Evolutionary conservation across 2,797 vertebrate genomes (phyloP), one percentile per base, ranked within the genome.

Genomic region (Microcaecilia unicolor): DNA sequence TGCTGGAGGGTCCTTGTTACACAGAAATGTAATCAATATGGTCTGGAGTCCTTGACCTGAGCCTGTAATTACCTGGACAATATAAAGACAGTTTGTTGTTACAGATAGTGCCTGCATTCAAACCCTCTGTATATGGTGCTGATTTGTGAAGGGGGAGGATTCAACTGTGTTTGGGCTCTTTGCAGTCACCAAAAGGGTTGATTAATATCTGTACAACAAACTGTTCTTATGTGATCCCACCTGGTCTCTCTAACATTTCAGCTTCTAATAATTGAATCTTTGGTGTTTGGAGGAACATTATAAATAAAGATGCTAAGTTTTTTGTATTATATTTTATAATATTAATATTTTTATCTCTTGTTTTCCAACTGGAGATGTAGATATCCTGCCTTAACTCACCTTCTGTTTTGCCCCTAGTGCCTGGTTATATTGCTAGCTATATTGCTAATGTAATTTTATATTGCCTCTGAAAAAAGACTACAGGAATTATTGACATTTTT

Each of bases 41-140:
- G 50, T 59, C 56, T 58, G 51, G 56, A 74, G 64, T 55, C 76
- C 82, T 84, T 81, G 78, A 86, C 86, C 83, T 59, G 74, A 64
- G 73, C 88, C 89, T 80, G 70, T 89, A 92, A 93, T 98, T 92
- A 93, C 87, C 85, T 81, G 64, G 34, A 41, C 28, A 59, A 69
- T 66, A 89, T 90, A 90, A 93, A 92, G 85, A 76, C 71, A 69
- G 80, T 73, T 85, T 90, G 78, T 90, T 85, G 67, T 81, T 65
- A 55, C 48, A 76, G 67, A 84, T 80, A 76, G 72, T 72, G 79
- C 76, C 74, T 74, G 70, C 70, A 49, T 85, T 88, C 76, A 70
- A 76, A 73, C 69, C 70, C 62, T 50, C 10, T 0, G n/a, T 39
- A 34, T 10, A 44, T 54, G 50, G 63, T 47, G 48, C 49, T 47